phyloP scores from a whole-genome alignment of 2,888 invertebrate species.

The Acronicta alni region DNA sequence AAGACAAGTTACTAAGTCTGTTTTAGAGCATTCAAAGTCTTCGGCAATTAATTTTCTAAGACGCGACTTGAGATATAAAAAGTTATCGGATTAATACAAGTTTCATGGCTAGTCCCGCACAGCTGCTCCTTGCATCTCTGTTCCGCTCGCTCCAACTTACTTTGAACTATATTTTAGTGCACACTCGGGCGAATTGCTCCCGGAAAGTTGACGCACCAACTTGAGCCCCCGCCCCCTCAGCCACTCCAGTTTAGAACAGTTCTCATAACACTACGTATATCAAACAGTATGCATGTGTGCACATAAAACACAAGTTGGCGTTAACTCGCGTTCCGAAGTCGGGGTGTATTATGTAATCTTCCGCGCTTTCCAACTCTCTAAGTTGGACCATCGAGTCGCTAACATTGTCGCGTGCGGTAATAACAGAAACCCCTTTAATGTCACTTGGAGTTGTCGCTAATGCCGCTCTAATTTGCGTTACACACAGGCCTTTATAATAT shows the following conservation, averaged over 20 bases:
- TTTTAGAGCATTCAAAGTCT: slow-evolving; percentile 2
- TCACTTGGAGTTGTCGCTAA: slow-evolving; percentile 71
- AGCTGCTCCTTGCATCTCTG: slow-evolving; percentile 64
- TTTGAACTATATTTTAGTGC: slow-evolving; percentile 81
- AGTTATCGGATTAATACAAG: slow-evolving; percentile 62
- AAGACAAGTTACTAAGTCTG: slow-evolving; percentile 2
- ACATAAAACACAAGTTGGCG: slow-evolving; percentile 71
- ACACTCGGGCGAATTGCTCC: slow-evolving; percentile 70
- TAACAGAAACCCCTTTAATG: slow-evolving; percentile 73
- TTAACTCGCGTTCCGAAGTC: slow-evolving; percentile 66
- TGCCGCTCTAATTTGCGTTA: slow-evolving; percentile 70
- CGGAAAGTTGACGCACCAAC: slow-evolving; percentile 70
- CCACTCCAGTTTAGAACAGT: slow-evolving; percentile 64
- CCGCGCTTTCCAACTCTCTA: slow-evolving; percentile 68
- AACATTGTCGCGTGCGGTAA: slow-evolving; percentile 70
- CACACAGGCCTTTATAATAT: slow-evolving; percentile 58
- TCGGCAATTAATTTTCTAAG: slow-evolving; percentile 37
- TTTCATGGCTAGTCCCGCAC: slow-evolving; percentile 61
- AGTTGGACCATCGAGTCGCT: slow-evolving; percentile 68
- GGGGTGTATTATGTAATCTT: slow-evolving; percentile 71
- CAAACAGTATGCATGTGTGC: slow-evolving; percentile 64
- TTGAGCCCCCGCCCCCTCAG: slow-evolving; percentile 48
- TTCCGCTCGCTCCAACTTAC: slow-evolving; percentile 66
- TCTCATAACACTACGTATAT: slow-evolving; percentile 68
- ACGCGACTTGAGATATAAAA: slow-evolving; percentile 33